Evolutionary conservation across 2,888 invertebrate species (phyloP), one percentile per base, ranked within the genome.

Genomic region (Pollenia labialis): DNA sequence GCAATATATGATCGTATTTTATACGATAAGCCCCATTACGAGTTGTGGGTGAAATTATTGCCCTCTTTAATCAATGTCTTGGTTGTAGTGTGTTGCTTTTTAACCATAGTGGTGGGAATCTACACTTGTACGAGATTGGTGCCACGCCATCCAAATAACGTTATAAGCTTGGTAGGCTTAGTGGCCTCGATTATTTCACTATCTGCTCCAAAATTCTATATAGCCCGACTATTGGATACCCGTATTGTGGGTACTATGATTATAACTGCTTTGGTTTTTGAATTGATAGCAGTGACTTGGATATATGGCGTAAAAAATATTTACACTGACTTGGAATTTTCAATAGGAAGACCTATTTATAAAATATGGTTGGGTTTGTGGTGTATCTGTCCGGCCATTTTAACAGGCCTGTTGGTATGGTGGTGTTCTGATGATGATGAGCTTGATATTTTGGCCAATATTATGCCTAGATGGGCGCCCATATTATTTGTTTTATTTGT

Each of bases 291-390:
- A 16, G 90, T 92, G 8, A 92, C 92, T 1, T 93, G 93, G 93
- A 93, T 93, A 18, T 93, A 93, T 87, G 93, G 93, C 56, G 92
- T 92, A 3, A 93, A 93, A 88, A 93, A 93, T 84, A 92, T 93
- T 50, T 93, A 93, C 77, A 93, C 93, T 2, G 93, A 93, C 84
- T 84, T 93, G 80, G 93, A 93, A 88, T 93, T 93, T 87, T 93
- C 93, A 0, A 92, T 93, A 79, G 93, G 93, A 0, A 90, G 93
- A 4, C 93, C 93, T n/a, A 93, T 93, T 32, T 92, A 91, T 48
- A 92, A 92, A 18, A 89, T 90, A 9, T 93, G 93, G 93, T 89
- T 93, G 83, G 90, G 91, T 60, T 87, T 93, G 56, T 93, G 94
- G 93, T 92, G 92, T 87, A 88, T 91, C 64, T 91, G 92, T 16